Conservation (phyloP, 2,888 invertebrate species). For the Cephus pygmeus region DNA sequence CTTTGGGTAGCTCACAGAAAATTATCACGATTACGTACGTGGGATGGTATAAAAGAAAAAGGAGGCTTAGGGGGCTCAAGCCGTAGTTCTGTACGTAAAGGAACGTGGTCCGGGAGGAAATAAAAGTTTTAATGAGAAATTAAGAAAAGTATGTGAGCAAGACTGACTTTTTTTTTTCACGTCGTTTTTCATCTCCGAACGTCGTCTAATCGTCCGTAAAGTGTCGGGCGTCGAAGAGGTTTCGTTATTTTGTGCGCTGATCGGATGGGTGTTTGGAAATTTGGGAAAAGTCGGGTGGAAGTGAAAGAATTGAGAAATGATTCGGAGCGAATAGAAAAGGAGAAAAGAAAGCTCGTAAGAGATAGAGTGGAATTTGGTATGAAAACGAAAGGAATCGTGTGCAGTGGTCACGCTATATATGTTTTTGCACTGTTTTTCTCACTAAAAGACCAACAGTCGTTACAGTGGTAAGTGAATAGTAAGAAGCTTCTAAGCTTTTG, state of each 20-base stretch:
- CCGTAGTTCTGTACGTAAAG: background rate
- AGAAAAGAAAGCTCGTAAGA: background rate
- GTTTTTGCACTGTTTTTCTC: background rate
- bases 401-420: background rate
- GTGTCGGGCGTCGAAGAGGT: background rate
- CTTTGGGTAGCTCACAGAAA: background rate
- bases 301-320: background rate
- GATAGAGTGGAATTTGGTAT: background rate
- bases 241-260: background rate
- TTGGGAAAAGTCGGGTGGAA: background rate
- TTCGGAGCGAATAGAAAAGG: background rate
- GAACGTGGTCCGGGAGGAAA: background rate
- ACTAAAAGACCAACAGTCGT: background rate
- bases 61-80: background rate
- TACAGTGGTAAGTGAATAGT: background rate
- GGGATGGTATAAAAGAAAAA: background rate
- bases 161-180: background rate
- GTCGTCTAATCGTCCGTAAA: background rate
- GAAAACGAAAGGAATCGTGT: background rate
- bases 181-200: background rate
- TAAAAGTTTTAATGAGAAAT: background rate
- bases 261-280: background rate
- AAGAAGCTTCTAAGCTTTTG: background rate
- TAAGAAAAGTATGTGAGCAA: background rate
- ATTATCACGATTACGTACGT: background rate